A percentile compares a stretch with the other conserved stretches of the same genome.
phyloP scores from a whole-genome alignment of 2,888 invertebrate species.

The Anthophora plumipes region DNA sequence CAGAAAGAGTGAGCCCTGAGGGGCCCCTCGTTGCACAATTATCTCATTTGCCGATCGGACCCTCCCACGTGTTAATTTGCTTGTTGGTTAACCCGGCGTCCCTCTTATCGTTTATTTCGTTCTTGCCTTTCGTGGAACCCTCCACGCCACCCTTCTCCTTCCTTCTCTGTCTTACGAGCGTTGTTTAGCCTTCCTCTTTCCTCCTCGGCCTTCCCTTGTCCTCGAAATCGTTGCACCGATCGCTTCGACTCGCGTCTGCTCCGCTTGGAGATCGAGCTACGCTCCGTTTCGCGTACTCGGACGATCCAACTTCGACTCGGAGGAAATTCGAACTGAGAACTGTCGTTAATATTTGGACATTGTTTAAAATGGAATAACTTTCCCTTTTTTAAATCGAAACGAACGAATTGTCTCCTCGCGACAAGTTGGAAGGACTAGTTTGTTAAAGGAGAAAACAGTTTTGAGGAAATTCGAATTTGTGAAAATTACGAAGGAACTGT shows the following conservation, averaged over 20 bases:
- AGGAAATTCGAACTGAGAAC: neutral
- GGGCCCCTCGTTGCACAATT: slow-evolving; percentile 79
- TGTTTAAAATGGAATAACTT: no score
- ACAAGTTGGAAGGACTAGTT: no score
- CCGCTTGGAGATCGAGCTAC: slow-evolving; percentile 28
- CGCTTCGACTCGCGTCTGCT: slow-evolving; percentile 47
- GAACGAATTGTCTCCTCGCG: no score
- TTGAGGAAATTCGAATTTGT: no score
- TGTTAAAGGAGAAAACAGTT: no score
- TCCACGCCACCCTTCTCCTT: slow-evolving; percentile 56
- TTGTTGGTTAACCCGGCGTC: slow-evolving; percentile 78
- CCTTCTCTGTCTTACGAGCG: slow-evolving; percentile 14
- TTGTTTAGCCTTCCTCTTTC: slow-evolving; percentile 40
- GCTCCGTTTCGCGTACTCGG: slow-evolving; percentile 23
- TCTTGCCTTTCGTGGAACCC: slow-evolving; percentile 74
- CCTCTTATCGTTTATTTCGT: slow-evolving; percentile 75
- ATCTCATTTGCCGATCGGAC: slow-evolving; percentile 83
- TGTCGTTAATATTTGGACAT: no score
- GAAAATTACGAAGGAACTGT: no score
- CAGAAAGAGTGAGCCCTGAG: slow-evolving; percentile 37
- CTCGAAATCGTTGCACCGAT: slow-evolving; percentile 59
- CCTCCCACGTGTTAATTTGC: slow-evolving; percentile 85
- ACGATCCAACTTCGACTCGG: slow-evolving; percentile 13
- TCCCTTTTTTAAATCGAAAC: no score
- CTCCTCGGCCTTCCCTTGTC: slow-evolving; percentile 58